phyloP scores from a whole-genome alignment of 2,888 invertebrate species.

The Actias luna region DNA sequence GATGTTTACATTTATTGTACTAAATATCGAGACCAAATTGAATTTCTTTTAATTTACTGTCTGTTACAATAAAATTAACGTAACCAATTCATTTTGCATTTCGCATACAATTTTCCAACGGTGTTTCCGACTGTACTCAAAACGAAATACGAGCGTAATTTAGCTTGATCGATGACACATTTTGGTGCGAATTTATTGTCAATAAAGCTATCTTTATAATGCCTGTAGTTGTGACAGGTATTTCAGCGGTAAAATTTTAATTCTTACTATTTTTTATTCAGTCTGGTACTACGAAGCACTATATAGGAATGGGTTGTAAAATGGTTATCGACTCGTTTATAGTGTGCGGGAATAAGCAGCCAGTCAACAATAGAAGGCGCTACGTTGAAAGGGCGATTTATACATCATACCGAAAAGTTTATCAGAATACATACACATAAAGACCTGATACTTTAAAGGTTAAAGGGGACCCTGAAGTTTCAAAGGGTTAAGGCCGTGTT shows the following conservation, averaged over 20 bases:
- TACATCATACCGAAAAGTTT: too few species aligned
- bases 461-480: too few species aligned
- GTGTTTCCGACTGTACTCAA: slow-evolving; percentile 4
- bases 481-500: too few species aligned
- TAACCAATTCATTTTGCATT: slow-evolving; percentile 4
- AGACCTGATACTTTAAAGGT: too few species aligned
- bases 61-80: slow-evolving; percentile 3
- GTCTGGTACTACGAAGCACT: too few species aligned
- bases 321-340: background rate
- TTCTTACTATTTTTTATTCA: background rate
- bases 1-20: background rate
- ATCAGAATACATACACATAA: too few species aligned
- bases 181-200: slow-evolving; percentile 10
- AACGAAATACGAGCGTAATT: slow-evolving; percentile 15
- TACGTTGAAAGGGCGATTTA: too few species aligned
- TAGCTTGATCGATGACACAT: slow-evolving; percentile 10
- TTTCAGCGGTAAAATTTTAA: background rate
- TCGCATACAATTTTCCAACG: slow-evolving; percentile 3
- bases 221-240: background rate
- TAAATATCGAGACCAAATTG: background rate
- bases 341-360: too few species aligned
- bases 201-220: background rate
- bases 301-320: too few species aligned
- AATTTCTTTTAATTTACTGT: slow-evolving; percentile 1
- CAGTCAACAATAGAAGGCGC: too few species aligned